A percentile compares a stretch with the other conserved stretches of the same genome.
phyloP scores from a whole-genome alignment of 2,888 invertebrate species.

The Leptopterna dolabrata region DNA sequence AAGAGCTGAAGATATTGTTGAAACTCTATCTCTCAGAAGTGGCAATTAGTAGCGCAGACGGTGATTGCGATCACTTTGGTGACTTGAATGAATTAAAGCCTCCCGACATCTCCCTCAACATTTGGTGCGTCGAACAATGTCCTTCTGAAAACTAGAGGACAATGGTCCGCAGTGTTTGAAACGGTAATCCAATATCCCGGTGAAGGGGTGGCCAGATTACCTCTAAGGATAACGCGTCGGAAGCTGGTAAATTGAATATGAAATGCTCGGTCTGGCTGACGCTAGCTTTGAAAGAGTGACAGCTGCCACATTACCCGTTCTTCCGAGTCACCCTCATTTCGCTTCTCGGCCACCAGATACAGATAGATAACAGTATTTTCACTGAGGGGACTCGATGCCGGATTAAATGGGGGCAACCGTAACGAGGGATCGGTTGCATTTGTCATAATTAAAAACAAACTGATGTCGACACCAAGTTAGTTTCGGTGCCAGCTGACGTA shows the following conservation, averaged over 20 bases:
- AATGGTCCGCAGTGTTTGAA: neutral
- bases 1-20: too few relatives aligned
- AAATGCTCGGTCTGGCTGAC: conserved; percentile 6
- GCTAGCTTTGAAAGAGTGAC: neutral
- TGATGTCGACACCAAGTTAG: neutral
- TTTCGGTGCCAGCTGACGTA: neutral
- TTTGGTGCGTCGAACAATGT: neutral
- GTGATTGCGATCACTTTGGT: neutral
- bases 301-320: neutral
- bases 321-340: neutral
- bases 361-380: neutral
- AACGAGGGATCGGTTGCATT: neutral
- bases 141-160: neutral
- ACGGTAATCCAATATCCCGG: conserved; percentile 29
- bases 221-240: neutral
- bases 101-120: neutral
- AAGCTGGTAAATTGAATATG: conserved; percentile 19
- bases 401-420: neutral
- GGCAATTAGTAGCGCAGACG: neutral
- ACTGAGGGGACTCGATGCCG: neutral
- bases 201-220: conserved; percentile 16
- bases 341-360: neutral
- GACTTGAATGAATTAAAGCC: neutral
- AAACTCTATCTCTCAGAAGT: too few relatives aligned
- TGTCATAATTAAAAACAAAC: neutral